Conservation (phyloP, 2,113 vertebrate genomes). For the Numenius arquata region DNA sequence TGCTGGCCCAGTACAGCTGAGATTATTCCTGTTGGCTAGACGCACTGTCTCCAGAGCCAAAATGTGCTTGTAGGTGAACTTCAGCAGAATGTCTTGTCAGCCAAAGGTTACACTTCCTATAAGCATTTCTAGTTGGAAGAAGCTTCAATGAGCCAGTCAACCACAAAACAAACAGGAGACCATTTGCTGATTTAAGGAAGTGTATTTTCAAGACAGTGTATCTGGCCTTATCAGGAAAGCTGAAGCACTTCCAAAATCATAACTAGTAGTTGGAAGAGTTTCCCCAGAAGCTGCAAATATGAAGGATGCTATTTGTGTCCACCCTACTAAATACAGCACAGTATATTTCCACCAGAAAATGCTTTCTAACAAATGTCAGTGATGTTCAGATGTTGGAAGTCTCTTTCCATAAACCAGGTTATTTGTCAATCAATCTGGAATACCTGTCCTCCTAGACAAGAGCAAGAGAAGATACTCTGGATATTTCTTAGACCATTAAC, state of each 20-base stretch:
- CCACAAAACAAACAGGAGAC: background rate
- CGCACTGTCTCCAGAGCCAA: conserved; percentile 42
- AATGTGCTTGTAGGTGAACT: conserved; percentile 41
- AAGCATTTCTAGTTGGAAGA: background rate
- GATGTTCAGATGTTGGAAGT: background rate
- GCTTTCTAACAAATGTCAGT: background rate
- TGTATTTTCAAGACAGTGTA: background rate
- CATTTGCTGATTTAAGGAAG: background rate
- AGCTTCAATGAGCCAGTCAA: background rate
- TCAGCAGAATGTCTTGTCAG: conserved; percentile 10
- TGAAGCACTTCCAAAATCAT: background rate
- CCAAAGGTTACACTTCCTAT: conserved; percentile 56
- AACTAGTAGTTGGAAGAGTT: background rate
- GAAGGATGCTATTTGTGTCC: background rate
- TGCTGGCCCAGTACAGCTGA: background rate
- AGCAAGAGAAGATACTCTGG: background rate
- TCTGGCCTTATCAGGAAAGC: conserved; percentile 8
- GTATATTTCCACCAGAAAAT: background rate
- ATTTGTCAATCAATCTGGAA: background rate
- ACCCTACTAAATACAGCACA: background rate
- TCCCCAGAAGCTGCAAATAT: background rate
- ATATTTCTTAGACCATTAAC: background rate
- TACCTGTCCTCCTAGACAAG: background rate
- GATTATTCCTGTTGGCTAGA: conserved; percentile 50
- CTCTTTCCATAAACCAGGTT: background rate